Base-by-base conservation (phyloP, 2,113 vertebrate genomes). In the Colaptes auratus region DNA sequence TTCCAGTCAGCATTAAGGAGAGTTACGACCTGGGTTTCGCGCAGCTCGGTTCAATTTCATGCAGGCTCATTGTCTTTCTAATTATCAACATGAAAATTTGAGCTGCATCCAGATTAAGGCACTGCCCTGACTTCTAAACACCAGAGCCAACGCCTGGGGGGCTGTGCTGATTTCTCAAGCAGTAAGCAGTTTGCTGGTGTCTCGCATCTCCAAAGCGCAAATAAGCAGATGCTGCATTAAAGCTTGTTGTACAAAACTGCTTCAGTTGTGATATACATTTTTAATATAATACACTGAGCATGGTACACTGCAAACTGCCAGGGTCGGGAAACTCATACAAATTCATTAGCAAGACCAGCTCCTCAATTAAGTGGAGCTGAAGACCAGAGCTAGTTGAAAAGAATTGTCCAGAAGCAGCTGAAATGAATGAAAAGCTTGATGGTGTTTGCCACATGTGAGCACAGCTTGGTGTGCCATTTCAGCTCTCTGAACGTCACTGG, bases 221-320 rank as follows among this genome's bases (percentile, higher is more conserved):
- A 97, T 95, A 97, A 97, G 95, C 88, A 97, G 96, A 96, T 96
- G 84, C 77, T 86, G 90, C 91, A 97, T 96, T 97, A 96, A 91
- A 94, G 80, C 90, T 85, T 96, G 90, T 94, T 97, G 91, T 83
- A 96, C 90, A 97, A 95, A 98, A 96, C 93, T 88, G 95, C 93
- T 94, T 97, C 93, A 59, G 85, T 90, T 97, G 96, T 96, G 96
- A 95, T 96, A 94, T 94, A 97, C 96, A 97, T 97, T 97, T 98
- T 97, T 96, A 97, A 97, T 97, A 96, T 64, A 95, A 97, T 90
- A 96, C 93, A 89, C 89, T 75, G 94, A 85, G 44, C 27, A 46
- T 59, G 60, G 84, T 93, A 92, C 84, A 83, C 78, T 75, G 80
- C 94, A 95, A 96, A 95, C 76, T 86, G 95, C 91, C 89, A 91